Base-by-base conservation (phyloP, 2,113 vertebrate genomes). In the Plecotus auritus region DNA sequence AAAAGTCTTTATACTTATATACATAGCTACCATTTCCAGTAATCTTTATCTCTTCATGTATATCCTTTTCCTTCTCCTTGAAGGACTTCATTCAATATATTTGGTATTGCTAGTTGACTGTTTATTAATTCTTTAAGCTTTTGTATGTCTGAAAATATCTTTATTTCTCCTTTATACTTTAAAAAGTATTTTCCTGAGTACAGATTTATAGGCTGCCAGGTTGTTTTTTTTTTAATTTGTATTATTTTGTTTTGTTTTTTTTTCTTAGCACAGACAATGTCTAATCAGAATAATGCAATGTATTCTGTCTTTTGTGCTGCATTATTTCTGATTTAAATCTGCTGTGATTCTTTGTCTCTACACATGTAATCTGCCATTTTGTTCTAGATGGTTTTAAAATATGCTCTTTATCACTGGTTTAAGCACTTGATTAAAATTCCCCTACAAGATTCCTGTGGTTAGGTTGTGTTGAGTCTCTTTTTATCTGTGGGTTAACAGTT, bases 81-180 rank as follows among this genome's bases (percentile, higher is more conserved):
- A 92, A 85, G 42, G 8, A 89, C 32, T 67, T 81, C 17, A 40
- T 67, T 88, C 12, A 35, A 28, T 77, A 47, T 49, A 56, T 92
- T 82, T 26, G 23, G 2, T n/a, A 69, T 32, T 64, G 22, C 32
- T 67, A 1, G 9, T 35, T 90, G 47, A 7, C 6, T 61, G 4
- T 26, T 80, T 4, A 37, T 61, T 30, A 69, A 74, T 94, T 88
- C 37, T 42, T 37, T 88, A 87, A 85, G 4, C 7, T 80, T 90
- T 59, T 42, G 14, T 91, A 37, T 72, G 16, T 54, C 35, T 90
- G 8, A 70, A 80, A 88, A 26, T 76, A 73, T 49, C 8, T 82
- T 72, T 77, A 85, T 74, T 90, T 94, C 37, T 83, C 18, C 3
- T 91, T 69, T 56, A 40, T 83, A 77, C 89, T 93, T 73, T 85